Percentiles rank a stretch among this genome's conserved stretches.
Conservation (phyloP, 1,140 invertebrate genomes). For the Laodelphax striatellus region DNA sequence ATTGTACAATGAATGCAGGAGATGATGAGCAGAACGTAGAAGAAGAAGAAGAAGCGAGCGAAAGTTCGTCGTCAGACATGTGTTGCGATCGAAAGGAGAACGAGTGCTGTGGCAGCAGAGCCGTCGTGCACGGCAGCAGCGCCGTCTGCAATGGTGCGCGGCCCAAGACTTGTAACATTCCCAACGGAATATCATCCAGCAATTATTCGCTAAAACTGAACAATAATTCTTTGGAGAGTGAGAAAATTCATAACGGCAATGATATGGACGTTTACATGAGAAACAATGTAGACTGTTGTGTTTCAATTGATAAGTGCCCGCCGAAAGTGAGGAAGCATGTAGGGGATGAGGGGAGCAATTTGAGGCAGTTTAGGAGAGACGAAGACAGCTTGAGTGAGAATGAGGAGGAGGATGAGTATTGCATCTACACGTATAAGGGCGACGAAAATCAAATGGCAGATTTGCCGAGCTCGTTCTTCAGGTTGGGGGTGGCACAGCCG, state of each 20-base stretch:
- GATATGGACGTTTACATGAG: conserved; percentile 28
- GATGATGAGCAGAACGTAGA: conserved; percentile 8
- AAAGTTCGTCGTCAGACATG: not conserved
- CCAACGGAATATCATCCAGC: not conserved
- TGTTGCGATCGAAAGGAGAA: not conserved
- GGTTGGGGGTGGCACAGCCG: conserved; percentile 34
- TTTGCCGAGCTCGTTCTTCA: conserved; percentile 47
- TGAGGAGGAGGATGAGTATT: conserved; percentile 61
- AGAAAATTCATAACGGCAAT: conserved; percentile 4
- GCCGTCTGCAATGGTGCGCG: not conserved
- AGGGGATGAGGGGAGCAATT: not conserved
- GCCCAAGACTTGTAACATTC: not conserved
- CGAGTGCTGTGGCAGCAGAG: not conserved
- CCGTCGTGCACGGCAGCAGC: too few species aligned
- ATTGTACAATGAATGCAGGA: conserved; percentile 9
- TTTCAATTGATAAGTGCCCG: conserved; percentile 33
- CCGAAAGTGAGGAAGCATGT: conserved; percentile 26
- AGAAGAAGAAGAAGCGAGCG: not conserved
- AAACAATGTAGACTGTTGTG: conserved; percentile 34
- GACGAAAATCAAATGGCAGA: conserved; percentile 41
- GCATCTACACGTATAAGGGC: conserved; percentile 64
- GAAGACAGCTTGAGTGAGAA: conserved; percentile 26
- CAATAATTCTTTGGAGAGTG: not conserved
- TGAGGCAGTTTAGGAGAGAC: conserved; percentile 4
- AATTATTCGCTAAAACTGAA: not conserved